Base-by-base conservation (phyloP, 2,797 vertebrate genomes). In the Caiman crocodilus region DNA sequence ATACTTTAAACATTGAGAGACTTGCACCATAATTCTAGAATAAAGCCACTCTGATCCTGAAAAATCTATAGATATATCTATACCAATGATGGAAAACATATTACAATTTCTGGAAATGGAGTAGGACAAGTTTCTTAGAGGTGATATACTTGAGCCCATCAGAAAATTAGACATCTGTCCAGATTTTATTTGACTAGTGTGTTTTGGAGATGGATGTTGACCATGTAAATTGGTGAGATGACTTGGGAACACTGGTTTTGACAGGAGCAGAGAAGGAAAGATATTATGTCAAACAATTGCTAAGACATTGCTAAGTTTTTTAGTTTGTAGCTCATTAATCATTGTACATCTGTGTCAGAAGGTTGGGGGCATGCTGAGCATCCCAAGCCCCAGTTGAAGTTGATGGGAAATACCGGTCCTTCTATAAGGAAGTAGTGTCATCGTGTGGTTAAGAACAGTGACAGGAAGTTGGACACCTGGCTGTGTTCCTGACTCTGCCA, bases 401-500 rank as follows among this genome's bases (percentile, higher is more conserved):
- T 88, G 90, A 82, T 4, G 42, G 35, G 13, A 59, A 30, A 16
- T 21, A 16, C 50, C 84, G 81, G 28, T 58, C 71, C 89, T 78
- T 83, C 3, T 28, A 23, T 81, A 67, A 85, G 88, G 88, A 76
- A 71, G 82, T 79, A 57, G 77, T 94, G 88, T 93, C 88, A 87
- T 83, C 91, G 83, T 79, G 90, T 93, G 95, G 71, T 74, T 94
- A 69, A 35, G 82, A 76, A 50, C n/a, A n/a, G 71, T 18, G 77
- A 42, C 65, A 18, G 75, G 59, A 16, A 90, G 58, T 20, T 1
- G 23, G 67, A 30, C 50, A 80, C 55, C 2, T 18, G 14, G 32
- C 50, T 64, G 0, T 8, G 2, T 56, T 93, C 69, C 14, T 35
- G 30, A 28, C 50, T 64, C 14, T 78, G 16, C 42, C 32, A 6